A percentile compares a stretch with the other conserved stretches of the same genome.
phyloP scores from a whole-genome alignment of 2,888 invertebrate genomes.

The Campopleginae sp. region DNA sequence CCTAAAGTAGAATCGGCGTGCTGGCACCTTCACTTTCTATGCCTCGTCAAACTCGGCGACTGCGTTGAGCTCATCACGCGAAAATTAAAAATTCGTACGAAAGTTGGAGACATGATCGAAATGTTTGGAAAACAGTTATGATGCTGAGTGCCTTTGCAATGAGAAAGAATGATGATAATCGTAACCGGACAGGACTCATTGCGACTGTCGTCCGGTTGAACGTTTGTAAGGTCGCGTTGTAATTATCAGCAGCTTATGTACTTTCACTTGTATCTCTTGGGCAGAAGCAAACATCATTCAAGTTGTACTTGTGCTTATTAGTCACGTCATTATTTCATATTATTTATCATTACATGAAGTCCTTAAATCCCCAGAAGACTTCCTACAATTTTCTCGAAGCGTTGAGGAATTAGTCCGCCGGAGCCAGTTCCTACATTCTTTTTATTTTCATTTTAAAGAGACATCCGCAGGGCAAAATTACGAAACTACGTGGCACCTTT shows the following conservation, averaged over 20 bases:
- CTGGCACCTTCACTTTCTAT: slow-evolving; percentile 82
- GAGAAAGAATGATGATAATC: slow-evolving; percentile 15
- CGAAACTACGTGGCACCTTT: too few species aligned
- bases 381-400: slow-evolving; percentile 16
- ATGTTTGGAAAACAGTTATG: not conserved
- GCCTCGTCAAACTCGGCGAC: slow-evolving; percentile 48
- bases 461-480: too few species aligned
- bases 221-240: slow-evolving; percentile 62
- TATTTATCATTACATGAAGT: slow-evolving; percentile 57
- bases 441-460: too few species aligned
- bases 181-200: slow-evolving; percentile 20
- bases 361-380: slow-evolving; percentile 1
- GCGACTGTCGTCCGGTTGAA: slow-evolving; percentile 56
- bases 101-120: slow-evolving; percentile 23
- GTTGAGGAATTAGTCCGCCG: not conserved
- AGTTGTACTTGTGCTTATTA: slow-evolving; percentile 49
- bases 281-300: slow-evolving; percentile 56
- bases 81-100: not conserved
- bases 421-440: not conserved
- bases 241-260: slow-evolving; percentile 53
- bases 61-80: slow-evolving; percentile 29
- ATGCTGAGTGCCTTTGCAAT: not conserved
- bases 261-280: slow-evolving; percentile 58
- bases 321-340: slow-evolving; percentile 55
- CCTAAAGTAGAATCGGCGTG: slow-evolving; percentile 56